Conservation (phyloP, 2,113 vertebrate species). For the Boulengeromyrus knoepffleri region DNA sequence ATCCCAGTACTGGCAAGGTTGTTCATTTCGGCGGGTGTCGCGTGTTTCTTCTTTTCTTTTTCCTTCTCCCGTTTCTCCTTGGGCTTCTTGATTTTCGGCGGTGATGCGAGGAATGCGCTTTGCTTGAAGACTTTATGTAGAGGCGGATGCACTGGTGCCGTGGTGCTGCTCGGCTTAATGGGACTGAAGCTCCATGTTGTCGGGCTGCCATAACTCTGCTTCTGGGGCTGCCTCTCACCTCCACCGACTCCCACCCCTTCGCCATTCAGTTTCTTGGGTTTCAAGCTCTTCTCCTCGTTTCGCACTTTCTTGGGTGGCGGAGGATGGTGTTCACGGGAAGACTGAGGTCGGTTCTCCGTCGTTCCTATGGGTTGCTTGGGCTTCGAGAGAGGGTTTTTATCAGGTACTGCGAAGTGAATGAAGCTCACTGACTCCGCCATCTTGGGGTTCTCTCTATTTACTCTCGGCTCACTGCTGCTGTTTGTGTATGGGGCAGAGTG, state of each 20-base stretch:
- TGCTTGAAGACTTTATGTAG: constrained; percentile 59
- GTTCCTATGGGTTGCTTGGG: constrained; percentile 55
- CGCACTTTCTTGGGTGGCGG: constrained; percentile 68
- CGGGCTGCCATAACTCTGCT: constrained; percentile 68
- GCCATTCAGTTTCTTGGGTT: constrained; percentile 74
- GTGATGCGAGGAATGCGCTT: constrained; percentile 63
- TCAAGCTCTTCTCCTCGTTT: constrained; percentile 66
- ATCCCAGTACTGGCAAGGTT: constrained; percentile 54
- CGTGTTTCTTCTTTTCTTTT: constrained; percentile 67
- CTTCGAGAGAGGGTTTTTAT: constrained; percentile 56
- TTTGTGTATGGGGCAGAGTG: constrained; percentile 50
- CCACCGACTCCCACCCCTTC: constrained; percentile 61
- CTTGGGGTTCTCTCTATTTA: constrained; percentile 91
- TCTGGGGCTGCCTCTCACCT: constrained; percentile 64
- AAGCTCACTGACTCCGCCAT: constrained; percentile 77
- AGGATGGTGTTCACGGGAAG: constrained; percentile 58
- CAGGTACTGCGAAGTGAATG: constrained; percentile 62
- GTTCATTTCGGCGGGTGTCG: constrained; percentile 49
- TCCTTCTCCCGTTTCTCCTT: constrained; percentile 78
- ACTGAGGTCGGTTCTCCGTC: constrained; percentile 54
- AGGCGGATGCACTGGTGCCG: constrained; percentile 42
- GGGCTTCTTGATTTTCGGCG: constrained; percentile 65
- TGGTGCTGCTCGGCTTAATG: constrained; percentile 57
- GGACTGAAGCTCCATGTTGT: constrained; percentile 72
- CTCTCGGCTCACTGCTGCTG: constrained; percentile 66